phyloP scores from a whole-genome alignment of 2,888 invertebrate species.

The Eretmocerus hayati region DNA sequence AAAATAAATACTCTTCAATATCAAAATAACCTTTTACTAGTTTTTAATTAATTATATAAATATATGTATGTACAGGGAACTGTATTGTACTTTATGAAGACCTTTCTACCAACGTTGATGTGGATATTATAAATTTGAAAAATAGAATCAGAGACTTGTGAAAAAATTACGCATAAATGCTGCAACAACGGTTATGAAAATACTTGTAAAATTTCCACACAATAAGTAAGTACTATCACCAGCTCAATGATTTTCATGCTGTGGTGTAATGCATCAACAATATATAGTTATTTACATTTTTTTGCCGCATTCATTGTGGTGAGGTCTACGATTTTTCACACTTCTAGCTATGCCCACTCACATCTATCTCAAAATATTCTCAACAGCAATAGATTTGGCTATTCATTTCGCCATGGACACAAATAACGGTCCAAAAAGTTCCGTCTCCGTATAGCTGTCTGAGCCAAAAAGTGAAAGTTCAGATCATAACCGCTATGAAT shows the following conservation, averaged over 20 bases:
- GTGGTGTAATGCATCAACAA: slow-evolving; percentile 8
- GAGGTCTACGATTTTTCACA: too few relatives aligned
- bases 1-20: slow-evolving; percentile 15
- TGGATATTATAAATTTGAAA: slow-evolving; percentile 5
- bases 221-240: slow-evolving; percentile 18
- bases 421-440: too few relatives aligned
- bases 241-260: slow-evolving; percentile 5
- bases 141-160: slow-evolving; percentile 10
- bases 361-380: too few relatives aligned
- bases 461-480: too few relatives aligned
- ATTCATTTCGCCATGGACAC: too few relatives aligned
- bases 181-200: slow-evolving; percentile 6
- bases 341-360: too few relatives aligned
- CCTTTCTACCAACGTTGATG: slow-evolving; percentile 5
- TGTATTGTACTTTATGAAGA: slow-evolving; percentile 3
- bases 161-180: slow-evolving; percentile 7
- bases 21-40: slow-evolving; percentile 10
- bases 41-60: slow-evolving; percentile 8
- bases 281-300: slow-evolving; percentile 10
- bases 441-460: too few relatives aligned
- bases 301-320: too few relatives aligned
- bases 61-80: slow-evolving; percentile 12
- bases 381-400: too few relatives aligned
- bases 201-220: slow-evolving; percentile 11
- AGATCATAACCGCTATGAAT: too few relatives aligned